A percentile compares a stretch with the other conserved stretches of the same genome.
phyloP scores from a whole-genome alignment of 2,797 vertebrate species.

The Cuculus canorus region DNA sequence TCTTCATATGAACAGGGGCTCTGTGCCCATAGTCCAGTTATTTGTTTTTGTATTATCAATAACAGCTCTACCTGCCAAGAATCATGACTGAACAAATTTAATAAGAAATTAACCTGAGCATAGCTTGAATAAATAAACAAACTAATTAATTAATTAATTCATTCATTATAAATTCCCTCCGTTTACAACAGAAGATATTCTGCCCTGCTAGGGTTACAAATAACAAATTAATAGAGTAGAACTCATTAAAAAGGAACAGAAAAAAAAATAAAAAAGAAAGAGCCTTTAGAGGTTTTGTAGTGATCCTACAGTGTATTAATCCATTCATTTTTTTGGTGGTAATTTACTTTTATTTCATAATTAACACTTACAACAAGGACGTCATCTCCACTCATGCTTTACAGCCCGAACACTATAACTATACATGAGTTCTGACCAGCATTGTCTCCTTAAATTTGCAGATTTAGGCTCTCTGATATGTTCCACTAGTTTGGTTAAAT shows the following conservation, averaged over 20 bases:
- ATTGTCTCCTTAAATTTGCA: neutral
- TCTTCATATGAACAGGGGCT: neutral
- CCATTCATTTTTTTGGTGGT: neutral
- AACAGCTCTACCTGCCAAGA: neutral
- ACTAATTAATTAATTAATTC: neutral
- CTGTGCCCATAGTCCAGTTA: accelerated
- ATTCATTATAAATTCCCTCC: neutral
- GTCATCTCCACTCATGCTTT: neutral
- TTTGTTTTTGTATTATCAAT: neutral
- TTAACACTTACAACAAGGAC: neutral
- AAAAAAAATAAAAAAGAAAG: too few species aligned
- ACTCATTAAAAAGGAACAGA: neutral
- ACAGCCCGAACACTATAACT: neutral
- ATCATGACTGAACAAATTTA: neutral
- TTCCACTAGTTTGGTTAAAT: neutral
- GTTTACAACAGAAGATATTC: neutral
- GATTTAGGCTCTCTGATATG: accelerated
- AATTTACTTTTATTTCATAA: neutral
- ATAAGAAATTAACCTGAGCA: neutral
- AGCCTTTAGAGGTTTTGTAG: neutral
- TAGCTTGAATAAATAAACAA: neutral
- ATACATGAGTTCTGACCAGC: neutral
- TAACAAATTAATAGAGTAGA: neutral
- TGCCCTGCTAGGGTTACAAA: neutral
- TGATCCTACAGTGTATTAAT: neutral